Percentiles rank a stretch among this genome's conserved stretches.
These are phyloP conservation scores for Barbus barbus DNA, from an alignment of 2,113 vertebrate genomes.

Conservation along the genomic window DNA sequence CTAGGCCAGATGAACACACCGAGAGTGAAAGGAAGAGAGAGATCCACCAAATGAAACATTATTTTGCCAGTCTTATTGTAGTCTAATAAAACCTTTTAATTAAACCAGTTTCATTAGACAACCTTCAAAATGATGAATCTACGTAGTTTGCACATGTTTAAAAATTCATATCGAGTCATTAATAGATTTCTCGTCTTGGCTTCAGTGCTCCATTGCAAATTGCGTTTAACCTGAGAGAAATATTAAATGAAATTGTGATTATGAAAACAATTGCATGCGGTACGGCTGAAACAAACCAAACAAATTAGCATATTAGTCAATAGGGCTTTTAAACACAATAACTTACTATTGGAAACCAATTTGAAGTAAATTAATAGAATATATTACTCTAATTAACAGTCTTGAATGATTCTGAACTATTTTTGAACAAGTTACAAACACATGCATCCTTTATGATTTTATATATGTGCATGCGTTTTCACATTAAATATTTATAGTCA, in stretches of 20 bases:
- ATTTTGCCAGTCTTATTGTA: constrained; percentile 45
- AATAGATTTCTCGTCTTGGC: constrained; percentile 68
- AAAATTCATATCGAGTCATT: constrained; percentile 72
- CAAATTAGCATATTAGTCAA: constrained; percentile 64
- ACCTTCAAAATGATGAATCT: constrained; percentile 68
- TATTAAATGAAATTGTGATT: constrained; percentile 69
- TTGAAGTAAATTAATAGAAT: constrained; percentile 62
- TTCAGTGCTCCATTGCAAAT: constrained; percentile 70
- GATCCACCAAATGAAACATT: not conserved
- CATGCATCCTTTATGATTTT: not conserved
- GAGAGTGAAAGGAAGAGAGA: not conserved
- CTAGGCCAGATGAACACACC: no score
- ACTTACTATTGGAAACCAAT: constrained; percentile 59
- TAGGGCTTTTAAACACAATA: constrained; percentile 60
- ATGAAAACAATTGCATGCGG: constrained; percentile 65
- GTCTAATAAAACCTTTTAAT: constrained; percentile 69
- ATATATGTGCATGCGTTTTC: not conserved
- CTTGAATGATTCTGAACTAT: not conserved
- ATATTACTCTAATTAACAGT: constrained; percentile 53
- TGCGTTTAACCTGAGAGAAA: constrained; percentile 68
- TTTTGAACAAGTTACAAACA: not conserved
- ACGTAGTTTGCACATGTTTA: constrained; percentile 61
- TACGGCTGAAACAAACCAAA: constrained; percentile 66
- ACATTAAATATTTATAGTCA: not conserved
- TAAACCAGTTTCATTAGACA: constrained; percentile 70